Evolutionary conservation across 2,888 invertebrate genomes (phyloP).

Genomic region (Dicycla oo): DNA sequence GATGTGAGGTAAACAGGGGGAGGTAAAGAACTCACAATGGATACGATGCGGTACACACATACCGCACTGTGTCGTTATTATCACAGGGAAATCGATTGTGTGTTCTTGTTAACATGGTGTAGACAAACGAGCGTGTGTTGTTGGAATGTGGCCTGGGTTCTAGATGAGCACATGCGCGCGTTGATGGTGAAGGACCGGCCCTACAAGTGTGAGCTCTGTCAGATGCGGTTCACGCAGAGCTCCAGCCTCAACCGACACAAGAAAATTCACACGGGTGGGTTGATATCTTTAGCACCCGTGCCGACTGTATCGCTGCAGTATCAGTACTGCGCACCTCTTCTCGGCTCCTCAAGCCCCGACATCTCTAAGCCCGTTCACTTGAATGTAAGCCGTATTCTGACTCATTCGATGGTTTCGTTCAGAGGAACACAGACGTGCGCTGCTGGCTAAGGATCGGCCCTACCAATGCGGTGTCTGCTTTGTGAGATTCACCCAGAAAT

Average conservation of each 20-base stretch:
- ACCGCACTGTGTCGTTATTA: slow-evolving; percentile 29
- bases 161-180: slow-evolving; percentile 90
- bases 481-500: slow-evolving; percentile 92
- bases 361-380: slow-evolving; percentile 62
- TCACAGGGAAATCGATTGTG: slow-evolving; percentile 73
- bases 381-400: slow-evolving; percentile 73
- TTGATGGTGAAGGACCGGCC: slow-evolving; percentile 91
- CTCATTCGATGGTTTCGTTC: slow-evolving; percentile 83
- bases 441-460: slow-evolving; percentile 88
- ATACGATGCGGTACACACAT: slow-evolving; percentile 47
- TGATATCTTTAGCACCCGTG: slow-evolving; percentile 76
- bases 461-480: slow-evolving; percentile 92
- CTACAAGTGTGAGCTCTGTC: slow-evolving; percentile 92
- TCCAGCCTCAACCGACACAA: slow-evolving; percentile 93
- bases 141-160: slow-evolving; percentile 85
- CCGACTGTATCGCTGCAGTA: slow-evolving; percentile 70
- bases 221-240: slow-evolving; percentile 93
- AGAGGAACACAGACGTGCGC: slow-evolving; percentile 87
- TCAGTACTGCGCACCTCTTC: slow-evolving; percentile 58
- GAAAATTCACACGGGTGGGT: slow-evolving; percentile 92
- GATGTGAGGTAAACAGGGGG: slow-evolving; percentile 89
- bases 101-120: slow-evolving; percentile 72
- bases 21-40: slow-evolving; percentile 84
- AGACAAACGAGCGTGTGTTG: slow-evolving; percentile 74
- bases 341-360: slow-evolving; percentile 70